Evolutionary conservation across 2,797 vertebrate genomes (phyloP), one percentile per base, ranked within the genome.

Genomic region (Pyrocephalus nanus): DNA sequence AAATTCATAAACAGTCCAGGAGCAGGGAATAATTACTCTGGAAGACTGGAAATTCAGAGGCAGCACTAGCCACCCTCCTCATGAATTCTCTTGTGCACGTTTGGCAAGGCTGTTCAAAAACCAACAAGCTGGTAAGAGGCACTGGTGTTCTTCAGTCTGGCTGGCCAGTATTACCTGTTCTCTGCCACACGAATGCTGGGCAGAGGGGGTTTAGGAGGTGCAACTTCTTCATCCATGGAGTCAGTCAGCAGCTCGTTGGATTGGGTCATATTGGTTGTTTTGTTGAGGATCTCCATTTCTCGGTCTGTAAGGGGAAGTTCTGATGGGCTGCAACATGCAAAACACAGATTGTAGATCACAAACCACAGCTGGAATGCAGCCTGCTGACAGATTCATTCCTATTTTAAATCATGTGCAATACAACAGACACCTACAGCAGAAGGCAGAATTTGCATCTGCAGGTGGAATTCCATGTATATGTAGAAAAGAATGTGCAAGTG

Each of bases 181-280:
- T 99, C 99, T 36, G 99, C 98, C 95, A 99, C 98, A 87, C 99
- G 99, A 76, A 99, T 98, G 93, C 99, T 99, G 30, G 99, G 99
- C 77, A 99, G 98, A 4, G 99, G 99, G 30, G 99, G 99, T 64
- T 99, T 99, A 51, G 99, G 99, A 57, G 99, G 99, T 8, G 99
- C 99, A 3, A 98, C 96, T 64, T 99, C 99, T 70, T 99, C 98
- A 30, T 99, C 98, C 17, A 97, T 95, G 60, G 97, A 93, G 51
- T 99, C 99, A 7, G 98, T 95, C 72, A 98, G 97, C 5, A 97
- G 97, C 92, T 99, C 99, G 0, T 98, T 88, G 6, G 98, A 98
- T 38, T 97, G 96, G 12, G 96, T 97, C 61, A 97, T 95, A 5
- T 97, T 97, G 2, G 98, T 92, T 1, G 98, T 98, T 97, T 99